phyloP scores from a whole-genome alignment of 92 coral and sea anemone species.

The Scolanthus callimorphus region DNA sequence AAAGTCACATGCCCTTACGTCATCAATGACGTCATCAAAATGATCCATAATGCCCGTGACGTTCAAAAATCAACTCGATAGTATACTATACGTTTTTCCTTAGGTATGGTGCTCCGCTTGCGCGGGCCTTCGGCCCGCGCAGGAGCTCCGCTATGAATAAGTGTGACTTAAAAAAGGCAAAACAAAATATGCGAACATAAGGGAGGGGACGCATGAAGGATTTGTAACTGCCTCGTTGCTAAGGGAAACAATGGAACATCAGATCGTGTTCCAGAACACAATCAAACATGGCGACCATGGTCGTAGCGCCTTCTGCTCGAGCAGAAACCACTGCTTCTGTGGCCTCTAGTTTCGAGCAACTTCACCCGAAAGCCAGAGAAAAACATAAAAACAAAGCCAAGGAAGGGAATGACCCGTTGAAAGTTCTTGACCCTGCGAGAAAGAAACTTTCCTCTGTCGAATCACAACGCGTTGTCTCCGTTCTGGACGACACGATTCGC shows the following conservation, averaged over 20 bases:
- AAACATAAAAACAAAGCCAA: conserved; percentile 63
- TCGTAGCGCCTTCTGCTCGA: conserved; percentile 60
- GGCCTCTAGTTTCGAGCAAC: conserved; percentile 86
- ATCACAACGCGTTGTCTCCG: conserved; percentile 92
- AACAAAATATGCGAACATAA: too few species aligned
- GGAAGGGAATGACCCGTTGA: conserved; percentile 77
- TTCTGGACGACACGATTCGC: conserved; percentile 82
- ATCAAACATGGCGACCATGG: conserved; percentile 46
- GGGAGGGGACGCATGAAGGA: too few species aligned
- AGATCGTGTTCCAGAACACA: conserved; percentile 29
- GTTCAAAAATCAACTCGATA: too few species aligned
- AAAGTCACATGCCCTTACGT: too few species aligned
- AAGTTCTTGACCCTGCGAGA: conserved; percentile 91
- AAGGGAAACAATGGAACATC: conserved; percentile 44
- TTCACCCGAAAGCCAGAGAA: conserved; percentile 60
- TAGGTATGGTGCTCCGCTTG: too few species aligned
- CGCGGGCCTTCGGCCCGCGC: too few species aligned
- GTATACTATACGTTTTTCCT: too few species aligned
- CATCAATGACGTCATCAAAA: too few species aligned
- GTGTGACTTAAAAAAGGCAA: too few species aligned
- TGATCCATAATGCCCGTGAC: too few species aligned
- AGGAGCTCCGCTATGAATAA: too few species aligned
- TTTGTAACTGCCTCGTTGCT: too few species aligned
- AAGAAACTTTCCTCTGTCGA: conserved; percentile 96
- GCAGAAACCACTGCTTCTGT: conserved; percentile 90